phyloP scores from a whole-genome alignment of 2,888 invertebrate species.

The Aspidapion aeneum region DNA sequence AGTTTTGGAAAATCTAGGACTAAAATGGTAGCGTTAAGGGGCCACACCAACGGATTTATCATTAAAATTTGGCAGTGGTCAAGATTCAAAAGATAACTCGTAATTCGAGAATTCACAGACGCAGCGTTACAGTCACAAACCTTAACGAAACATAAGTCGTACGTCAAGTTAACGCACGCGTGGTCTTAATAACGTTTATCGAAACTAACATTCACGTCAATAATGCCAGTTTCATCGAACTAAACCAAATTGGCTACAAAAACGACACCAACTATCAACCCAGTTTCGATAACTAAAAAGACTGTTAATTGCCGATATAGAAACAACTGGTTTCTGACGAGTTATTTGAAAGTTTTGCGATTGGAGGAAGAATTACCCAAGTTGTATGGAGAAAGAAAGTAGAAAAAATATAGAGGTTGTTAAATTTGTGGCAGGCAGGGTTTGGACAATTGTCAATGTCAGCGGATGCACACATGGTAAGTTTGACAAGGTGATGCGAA shows the following conservation, averaged over 20 bases:
- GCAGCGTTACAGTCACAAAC: constrained; percentile 22
- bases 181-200: constrained; percentile 76
- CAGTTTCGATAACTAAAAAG: constrained; percentile 66
- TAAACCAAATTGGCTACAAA: constrained; percentile 66
- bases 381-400: constrained; percentile 54
- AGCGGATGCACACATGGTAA: background rate
- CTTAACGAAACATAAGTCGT: constrained; percentile 32
- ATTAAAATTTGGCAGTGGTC: constrained; percentile 83
- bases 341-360: constrained; percentile 65
- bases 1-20: constrained; percentile 51
- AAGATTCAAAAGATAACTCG: constrained; percentile 32
- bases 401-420: constrained; percentile 27
- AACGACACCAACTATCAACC: constrained; percentile 55
- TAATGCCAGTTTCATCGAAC: constrained; percentile 75
- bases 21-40: constrained; percentile 44
- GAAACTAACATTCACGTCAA: constrained; percentile 63
- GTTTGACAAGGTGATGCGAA: background rate
- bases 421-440: background rate
- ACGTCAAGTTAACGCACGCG: constrained; percentile 54
- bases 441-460: background rate
- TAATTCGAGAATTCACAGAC: constrained; percentile 25
- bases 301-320: constrained; percentile 68
- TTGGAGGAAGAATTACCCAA: constrained; percentile 71
- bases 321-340: constrained; percentile 59
- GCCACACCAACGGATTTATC: constrained; percentile 68